Percentiles rank a stretch among this genome's conserved stretches.
Conservation (phyloP, 2,797 vertebrate genomes). For the Schizothorax lantsangensis region DNA sequence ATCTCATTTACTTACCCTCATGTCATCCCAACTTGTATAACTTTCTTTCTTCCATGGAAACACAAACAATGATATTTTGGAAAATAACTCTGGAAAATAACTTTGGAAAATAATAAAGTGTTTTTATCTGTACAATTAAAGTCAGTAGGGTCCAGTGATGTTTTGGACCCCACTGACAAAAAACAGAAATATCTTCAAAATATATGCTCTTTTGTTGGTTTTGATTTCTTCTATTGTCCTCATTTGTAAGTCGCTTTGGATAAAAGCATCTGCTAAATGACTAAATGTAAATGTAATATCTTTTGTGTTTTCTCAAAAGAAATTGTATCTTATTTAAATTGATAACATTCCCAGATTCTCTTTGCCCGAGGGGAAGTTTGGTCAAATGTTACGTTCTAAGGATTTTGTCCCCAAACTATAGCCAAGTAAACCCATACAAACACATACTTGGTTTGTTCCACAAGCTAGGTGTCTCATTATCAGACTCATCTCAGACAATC, state of each 20-base stretch:
- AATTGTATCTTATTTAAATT: background rate
- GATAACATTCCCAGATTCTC: background rate
- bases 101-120: too few relatives aligned
- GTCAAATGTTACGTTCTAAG: background rate
- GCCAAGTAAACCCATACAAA: background rate
- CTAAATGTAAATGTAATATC: too few relatives aligned
- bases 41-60: background rate
- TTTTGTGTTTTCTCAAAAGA: background rate
- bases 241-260: too few relatives aligned
- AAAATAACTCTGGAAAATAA: too few relatives aligned
- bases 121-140: background rate
- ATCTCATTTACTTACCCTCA: background rate
- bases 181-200: background rate
- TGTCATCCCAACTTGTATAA: background rate
- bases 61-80: background rate
- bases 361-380: background rate
- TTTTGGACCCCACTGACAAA: background rate
- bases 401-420: background rate
- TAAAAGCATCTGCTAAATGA: too few relatives aligned
- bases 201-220: background rate
- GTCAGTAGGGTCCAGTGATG: background rate
- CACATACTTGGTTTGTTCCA: conserved; percentile 54
- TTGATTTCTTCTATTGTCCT: too few relatives aligned
- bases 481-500: conserved; percentile 67
- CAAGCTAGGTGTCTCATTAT: conserved; percentile 75